Evolutionary conservation across 1,140 invertebrate genomes (phyloP), one percentile per base, ranked within the genome.

Genomic region (Eubasilissa regina): DNA sequence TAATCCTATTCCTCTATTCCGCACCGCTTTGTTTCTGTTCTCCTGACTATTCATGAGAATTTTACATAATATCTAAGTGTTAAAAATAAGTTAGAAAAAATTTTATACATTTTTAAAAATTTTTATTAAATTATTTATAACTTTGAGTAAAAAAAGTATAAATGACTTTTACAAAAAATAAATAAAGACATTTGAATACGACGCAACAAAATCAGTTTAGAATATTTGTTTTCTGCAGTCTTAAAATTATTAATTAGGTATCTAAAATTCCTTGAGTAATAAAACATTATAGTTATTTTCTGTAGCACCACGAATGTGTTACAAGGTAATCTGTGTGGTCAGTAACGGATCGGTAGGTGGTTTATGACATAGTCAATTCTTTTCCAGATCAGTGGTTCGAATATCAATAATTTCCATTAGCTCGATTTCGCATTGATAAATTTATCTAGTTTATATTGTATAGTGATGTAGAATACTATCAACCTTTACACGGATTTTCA

Each of bases 61-160:
- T 56, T n/a, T 56, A 15, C 7, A n/a, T n/a, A n/a, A 13, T 56
- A 1, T 15, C 48, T 1, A 51, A 15, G 48, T 51, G 48, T 51
- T 8, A 8, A 51, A 48, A 51, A 12, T 51, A 51, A 51, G 9
- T 35, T 35, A 35, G 1, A 3, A 35, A 35, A 35, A 35, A 35
- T 35, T 35, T 35, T 35, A 3, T 35, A 35, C 25, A 35, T 3
- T 35, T 17, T 17, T 55, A 13, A 13, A 13, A 55, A 3, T n/a
- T n/a, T n/a, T 17, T 3, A 13, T 1, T 55, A 13, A 1, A 1
- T n/a, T 13, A n/a, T 13, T 8, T 17, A 55, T 3, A 17, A n/a
- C 53, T 8, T 51, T 53, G 68, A 77, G 84, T 83, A 83, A 43
- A 3, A 11, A n/a, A 72, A 11, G n/a, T n/a, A n/a, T n/a, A n/a